phyloP scores from a whole-genome alignment of 2,797 vertebrate genomes.

The Botia almorhae region DNA sequence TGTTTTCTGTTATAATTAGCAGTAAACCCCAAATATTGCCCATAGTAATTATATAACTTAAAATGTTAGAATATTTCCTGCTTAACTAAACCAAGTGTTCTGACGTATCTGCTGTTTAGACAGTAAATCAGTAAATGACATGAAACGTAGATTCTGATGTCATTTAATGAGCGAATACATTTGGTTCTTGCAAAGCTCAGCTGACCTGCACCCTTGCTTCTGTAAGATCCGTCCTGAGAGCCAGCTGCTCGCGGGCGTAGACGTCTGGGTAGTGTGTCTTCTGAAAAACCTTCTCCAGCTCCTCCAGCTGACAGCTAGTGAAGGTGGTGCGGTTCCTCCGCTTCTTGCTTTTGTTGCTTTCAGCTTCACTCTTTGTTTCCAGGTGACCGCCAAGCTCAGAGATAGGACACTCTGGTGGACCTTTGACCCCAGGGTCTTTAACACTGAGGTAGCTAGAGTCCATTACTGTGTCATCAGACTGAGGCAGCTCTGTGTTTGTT shows the following conservation, averaged over 20 bases:
- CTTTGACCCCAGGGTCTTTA: slow-evolving; percentile 89
- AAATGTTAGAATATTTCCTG: not conserved
- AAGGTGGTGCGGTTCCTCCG: slow-evolving; percentile 96
- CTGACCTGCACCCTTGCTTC: slow-evolving; percentile 92
- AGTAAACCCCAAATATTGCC: not conserved
- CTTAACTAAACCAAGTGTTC: not conserved
- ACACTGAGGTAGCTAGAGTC: slow-evolving; percentile 89
- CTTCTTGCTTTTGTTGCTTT: slow-evolving; percentile 99
- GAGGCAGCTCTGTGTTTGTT: slow-evolving; percentile 86
- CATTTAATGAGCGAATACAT: not conserved
- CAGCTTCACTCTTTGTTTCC: slow-evolving; percentile 86
- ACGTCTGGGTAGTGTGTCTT: slow-evolving; percentile 99
- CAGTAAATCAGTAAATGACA: not conserved
- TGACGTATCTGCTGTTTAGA: no score
- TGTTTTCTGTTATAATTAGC: no score
- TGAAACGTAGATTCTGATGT: not conserved
- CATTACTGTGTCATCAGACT: slow-evolving; percentile 88
- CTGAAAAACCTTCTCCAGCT: slow-evolving; percentile 98
- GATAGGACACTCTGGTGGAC: slow-evolving; percentile 81
- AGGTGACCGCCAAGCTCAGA: slow-evolving; percentile 84
- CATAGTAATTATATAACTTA: not conserved
- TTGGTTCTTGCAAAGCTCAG: not conserved
- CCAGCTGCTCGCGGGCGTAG: slow-evolving; percentile 95
- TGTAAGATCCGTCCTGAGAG: slow-evolving; percentile 95
- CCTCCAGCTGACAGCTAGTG: slow-evolving; percentile 97